phyloP scores from a whole-genome alignment of 2,888 invertebrate species.

The Vanessa cardui region DNA sequence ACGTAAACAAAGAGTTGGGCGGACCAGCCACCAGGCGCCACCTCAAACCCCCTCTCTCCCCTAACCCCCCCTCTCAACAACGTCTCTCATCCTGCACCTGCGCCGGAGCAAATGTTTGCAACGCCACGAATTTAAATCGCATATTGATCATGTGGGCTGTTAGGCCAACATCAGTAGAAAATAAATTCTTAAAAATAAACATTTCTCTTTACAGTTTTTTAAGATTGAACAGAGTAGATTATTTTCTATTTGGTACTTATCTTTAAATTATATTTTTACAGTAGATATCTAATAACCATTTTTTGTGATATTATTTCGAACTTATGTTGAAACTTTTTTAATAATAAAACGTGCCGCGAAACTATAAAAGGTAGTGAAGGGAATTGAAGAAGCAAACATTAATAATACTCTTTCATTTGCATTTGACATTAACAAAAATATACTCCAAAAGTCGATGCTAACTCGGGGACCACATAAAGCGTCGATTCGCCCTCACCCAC shows the following conservation, averaged over 20 bases:
- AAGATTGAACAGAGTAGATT: too few relatives aligned
- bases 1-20: constrained; percentile 81
- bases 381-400: constrained; percentile 71
- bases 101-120: constrained; percentile 57
- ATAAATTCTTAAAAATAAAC: neutral
- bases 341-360: constrained; percentile 19
- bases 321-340: constrained; percentile 2
- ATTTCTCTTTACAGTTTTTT: neutral
- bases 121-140: constrained; percentile 10
- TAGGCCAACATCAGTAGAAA: neutral
- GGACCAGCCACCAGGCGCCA: constrained; percentile 72
- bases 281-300: too few relatives aligned
- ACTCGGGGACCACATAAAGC: constrained; percentile 74
- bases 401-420: constrained; percentile 77
- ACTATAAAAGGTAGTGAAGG: constrained; percentile 61
- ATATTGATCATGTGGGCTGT: neutral
- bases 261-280: too few relatives aligned
- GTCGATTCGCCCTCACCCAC: constrained; percentile 73
- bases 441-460: constrained; percentile 69
- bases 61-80: constrained; percentile 45
- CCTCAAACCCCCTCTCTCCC: constrained; percentile 51
- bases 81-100: constrained; percentile 54
- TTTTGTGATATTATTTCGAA: too few relatives aligned
- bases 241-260: too few relatives aligned
- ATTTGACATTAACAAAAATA: constrained; percentile 71